Conservation (phyloP, 2,797 vertebrate genomes). For the Carapus acus region DNA sequence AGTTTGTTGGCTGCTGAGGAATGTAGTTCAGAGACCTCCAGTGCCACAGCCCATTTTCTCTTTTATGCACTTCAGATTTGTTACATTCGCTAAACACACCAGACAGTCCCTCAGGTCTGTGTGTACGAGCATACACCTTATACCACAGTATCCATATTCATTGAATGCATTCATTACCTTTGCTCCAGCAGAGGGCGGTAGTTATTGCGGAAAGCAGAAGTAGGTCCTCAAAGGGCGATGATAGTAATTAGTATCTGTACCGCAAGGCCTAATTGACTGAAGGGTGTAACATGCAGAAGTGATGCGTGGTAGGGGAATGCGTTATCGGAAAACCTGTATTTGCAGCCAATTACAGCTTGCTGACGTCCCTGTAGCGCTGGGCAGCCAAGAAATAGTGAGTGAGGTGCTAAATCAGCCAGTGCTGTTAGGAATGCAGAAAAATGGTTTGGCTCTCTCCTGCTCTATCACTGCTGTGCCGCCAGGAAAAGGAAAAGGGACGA, state of each 20-base stretch:
- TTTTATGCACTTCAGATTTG: no score
- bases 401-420: constrained; percentile 18
- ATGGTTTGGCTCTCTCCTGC: constrained; percentile 11
- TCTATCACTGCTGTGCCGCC: constrained; percentile 1
- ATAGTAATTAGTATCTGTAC: constrained; percentile 49
- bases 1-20: constrained; percentile 15
- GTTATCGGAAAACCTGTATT: constrained; percentile 46
- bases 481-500: no score
- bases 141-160: constrained; percentile 1
- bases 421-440: constrained; percentile 13
- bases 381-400: constrained; percentile 35
- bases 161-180: constrained; percentile 22
- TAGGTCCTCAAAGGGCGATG: constrained; percentile 41
- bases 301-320: constrained; percentile 30
- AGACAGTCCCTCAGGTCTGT: no score
- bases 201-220: constrained; percentile 41
- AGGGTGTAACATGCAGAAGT: constrained; percentile 50
- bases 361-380: constrained; percentile 29
- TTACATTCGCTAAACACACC: neutral
- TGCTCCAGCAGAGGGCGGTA: constrained; percentile 28
- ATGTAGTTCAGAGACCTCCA: neutral
- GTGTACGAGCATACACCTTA: no score
- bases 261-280: constrained; percentile 37
- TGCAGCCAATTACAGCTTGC: constrained; percentile 37
- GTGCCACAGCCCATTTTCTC: no score